Evolutionary conservation across 2,113 vertebrate species (phyloP).

Genomic region (Puffinus mauretanicus): DNA sequence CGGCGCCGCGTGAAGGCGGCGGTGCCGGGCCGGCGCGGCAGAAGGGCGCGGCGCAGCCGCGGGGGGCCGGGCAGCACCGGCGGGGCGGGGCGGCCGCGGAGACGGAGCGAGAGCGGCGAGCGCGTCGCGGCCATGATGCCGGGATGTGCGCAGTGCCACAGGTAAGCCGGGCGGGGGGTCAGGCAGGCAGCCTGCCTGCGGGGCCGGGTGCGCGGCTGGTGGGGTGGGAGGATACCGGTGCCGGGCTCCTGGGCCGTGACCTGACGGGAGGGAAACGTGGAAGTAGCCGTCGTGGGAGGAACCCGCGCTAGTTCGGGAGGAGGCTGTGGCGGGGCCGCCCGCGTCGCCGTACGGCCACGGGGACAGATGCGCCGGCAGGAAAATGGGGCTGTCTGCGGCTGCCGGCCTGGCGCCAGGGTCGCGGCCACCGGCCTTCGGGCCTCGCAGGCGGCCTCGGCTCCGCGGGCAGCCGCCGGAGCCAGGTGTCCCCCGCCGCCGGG

Average conservation of each 20-base stretch:
- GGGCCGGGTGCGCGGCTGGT: background rate
- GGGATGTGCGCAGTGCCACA: background rate
- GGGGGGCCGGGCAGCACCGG: background rate
- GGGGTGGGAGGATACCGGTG: background rate
- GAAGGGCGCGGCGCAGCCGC: background rate
- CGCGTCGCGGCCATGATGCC: background rate
- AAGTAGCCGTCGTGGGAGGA: background rate
- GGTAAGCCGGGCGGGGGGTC: background rate
- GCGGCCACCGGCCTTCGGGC: no score
- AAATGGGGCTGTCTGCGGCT: no score
- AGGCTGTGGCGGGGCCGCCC: background rate
- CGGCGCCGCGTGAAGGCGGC: accelerated
- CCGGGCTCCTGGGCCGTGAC: background rate
- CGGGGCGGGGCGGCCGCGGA: no score
- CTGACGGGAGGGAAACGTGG: background rate
- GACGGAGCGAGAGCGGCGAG: no score
- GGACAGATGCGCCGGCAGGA: no score
- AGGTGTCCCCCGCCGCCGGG: background rate
- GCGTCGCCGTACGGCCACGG: no score
- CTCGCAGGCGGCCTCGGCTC: background rate
- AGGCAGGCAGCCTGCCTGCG: accelerated
- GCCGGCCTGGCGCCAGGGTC: no score
- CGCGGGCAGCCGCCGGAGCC: background rate
- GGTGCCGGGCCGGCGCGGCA: no score
- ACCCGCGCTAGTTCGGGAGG: background rate